phyloP scores from a whole-genome alignment of 2,888 invertebrate species.

The Apoda limacodes region DNA sequence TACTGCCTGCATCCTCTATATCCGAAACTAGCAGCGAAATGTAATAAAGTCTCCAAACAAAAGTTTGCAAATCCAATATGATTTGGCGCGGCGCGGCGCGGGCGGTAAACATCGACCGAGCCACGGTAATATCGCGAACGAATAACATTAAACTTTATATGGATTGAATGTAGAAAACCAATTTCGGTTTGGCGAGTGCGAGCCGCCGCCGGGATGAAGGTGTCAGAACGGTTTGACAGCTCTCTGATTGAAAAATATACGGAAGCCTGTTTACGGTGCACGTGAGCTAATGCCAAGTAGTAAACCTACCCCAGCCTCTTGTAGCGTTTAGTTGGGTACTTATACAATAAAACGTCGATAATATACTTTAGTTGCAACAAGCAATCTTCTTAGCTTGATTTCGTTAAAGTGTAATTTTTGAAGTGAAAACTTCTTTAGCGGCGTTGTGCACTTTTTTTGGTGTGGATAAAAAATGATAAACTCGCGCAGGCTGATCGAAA shows the following conservation, averaged over 20 bases:
- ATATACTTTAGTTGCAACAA: no score
- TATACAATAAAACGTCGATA: no score
- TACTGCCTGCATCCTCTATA: conserved; percentile 57
- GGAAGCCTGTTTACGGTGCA: conserved; percentile 70
- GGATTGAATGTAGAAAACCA: conserved; percentile 72
- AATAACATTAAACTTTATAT: conserved; percentile 72
- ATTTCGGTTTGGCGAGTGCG: conserved; percentile 70
- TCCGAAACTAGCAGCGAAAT: conserved; percentile 66
- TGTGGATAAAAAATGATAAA: no score
- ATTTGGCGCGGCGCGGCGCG: conserved; percentile 60
- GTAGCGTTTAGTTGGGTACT: no score
- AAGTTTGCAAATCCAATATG: conserved; percentile 71
- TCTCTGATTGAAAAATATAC: conserved; percentile 75
- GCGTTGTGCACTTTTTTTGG: no score
- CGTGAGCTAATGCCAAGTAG: no score
- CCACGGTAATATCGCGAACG: conserved; percentile 70
- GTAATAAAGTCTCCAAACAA: conserved; percentile 70
- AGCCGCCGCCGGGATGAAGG: conserved; percentile 71
- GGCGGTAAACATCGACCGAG: conserved; percentile 69
- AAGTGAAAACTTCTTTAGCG: no score
- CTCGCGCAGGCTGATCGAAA: no score
- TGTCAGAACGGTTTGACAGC: conserved; percentile 73
- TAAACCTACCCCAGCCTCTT: no score
- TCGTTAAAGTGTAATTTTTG: no score
- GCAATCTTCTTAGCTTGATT: no score